phyloP scores from a whole-genome alignment of 2,113 vertebrate genomes.

The Cynopterus brachyotis region DNA sequence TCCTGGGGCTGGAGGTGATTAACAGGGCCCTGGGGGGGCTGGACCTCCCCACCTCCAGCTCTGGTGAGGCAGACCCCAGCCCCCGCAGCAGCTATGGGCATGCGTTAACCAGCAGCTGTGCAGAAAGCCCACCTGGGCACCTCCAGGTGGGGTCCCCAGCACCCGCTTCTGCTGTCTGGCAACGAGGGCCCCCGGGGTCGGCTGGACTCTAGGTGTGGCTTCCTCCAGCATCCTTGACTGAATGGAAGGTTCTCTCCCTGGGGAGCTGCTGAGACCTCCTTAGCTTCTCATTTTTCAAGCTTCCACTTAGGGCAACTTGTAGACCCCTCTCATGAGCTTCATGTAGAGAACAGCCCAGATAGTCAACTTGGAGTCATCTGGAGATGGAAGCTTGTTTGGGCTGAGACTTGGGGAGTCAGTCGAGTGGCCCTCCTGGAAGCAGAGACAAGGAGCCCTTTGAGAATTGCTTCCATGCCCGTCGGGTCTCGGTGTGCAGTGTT shows the following conservation, averaged over 20 bases:
- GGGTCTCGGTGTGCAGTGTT: rapidly evolving
- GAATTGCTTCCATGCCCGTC: rapidly evolving
- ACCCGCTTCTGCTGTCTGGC: not conserved
- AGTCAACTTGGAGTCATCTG: not conserved
- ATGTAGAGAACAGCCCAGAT: not conserved
- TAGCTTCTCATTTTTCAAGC: not conserved
- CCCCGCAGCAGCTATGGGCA: not conserved
- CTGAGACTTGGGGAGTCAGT: not conserved
- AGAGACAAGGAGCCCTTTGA: rapidly evolving
- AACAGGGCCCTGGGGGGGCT: not conserved
- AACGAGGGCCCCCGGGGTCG: not conserved
- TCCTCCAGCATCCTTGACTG: not conserved
- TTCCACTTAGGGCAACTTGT: not conserved
- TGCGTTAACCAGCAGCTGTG: not conserved
- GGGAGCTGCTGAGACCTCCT: not conserved
- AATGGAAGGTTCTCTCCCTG: not conserved
- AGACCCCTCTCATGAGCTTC: not conserved
- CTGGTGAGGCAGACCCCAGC: not conserved
- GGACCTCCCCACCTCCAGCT: not conserved
- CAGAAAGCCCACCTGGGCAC: not conserved
- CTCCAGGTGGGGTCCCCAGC: not conserved
- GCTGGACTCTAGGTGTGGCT: not conserved
- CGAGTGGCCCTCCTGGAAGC: not conserved
- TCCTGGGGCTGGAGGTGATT: not conserved
- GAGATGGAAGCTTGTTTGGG: not conserved